Conservation (phyloP, 2,888 invertebrate genomes). For the Aleiodes testaceus region DNA sequence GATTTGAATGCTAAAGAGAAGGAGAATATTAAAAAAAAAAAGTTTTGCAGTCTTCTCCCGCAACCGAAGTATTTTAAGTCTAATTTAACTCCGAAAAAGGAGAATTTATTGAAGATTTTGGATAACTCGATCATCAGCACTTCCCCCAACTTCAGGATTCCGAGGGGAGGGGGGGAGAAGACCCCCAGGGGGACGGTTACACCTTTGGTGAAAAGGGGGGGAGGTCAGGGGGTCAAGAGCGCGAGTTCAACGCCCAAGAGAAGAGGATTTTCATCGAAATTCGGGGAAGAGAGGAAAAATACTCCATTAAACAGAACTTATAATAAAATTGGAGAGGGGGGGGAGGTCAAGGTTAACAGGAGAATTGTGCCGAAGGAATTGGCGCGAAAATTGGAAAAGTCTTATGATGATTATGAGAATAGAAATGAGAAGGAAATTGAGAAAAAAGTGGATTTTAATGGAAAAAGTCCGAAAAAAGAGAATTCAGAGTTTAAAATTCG, state of each 20-base stretch:
- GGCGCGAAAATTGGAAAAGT: slow-evolving; percentile 57
- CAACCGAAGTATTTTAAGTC: slow-evolving; percentile 40
- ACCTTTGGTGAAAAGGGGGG: background rate
- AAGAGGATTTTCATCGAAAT: slow-evolving; percentile 6
- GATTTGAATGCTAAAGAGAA: slow-evolving; percentile 26
- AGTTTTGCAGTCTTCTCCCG: slow-evolving; percentile 37
- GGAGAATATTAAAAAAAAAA: slow-evolving; percentile 15
- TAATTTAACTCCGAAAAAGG: slow-evolving; percentile 20
- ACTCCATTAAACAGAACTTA: slow-evolving; percentile 47
- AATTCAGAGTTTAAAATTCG: slow-evolving; percentile 18
- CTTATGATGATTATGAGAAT: slow-evolving; percentile 55
- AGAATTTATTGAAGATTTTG: slow-evolving; percentile 28
- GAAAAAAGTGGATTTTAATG: too few species aligned
- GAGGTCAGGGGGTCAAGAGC: slow-evolving; percentile 22
- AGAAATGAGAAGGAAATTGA: too few species aligned
- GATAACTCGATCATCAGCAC: slow-evolving; percentile 63
- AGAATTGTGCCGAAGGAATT: slow-evolving; percentile 46
- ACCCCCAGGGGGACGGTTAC: background rate
- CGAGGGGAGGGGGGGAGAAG: background rate
- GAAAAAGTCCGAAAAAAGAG: background rate
- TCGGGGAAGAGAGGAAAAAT: slow-evolving; percentile 6
- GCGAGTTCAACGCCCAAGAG: slow-evolving; percentile 50
- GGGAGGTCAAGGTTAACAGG: slow-evolving; percentile 23
- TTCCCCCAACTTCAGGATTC: slow-evolving; percentile 62
- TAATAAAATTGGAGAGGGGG: slow-evolving; percentile 44